phyloP scores from a whole-genome alignment of 1,140 invertebrate genomes.

The Sminthurinus signatus region DNA sequence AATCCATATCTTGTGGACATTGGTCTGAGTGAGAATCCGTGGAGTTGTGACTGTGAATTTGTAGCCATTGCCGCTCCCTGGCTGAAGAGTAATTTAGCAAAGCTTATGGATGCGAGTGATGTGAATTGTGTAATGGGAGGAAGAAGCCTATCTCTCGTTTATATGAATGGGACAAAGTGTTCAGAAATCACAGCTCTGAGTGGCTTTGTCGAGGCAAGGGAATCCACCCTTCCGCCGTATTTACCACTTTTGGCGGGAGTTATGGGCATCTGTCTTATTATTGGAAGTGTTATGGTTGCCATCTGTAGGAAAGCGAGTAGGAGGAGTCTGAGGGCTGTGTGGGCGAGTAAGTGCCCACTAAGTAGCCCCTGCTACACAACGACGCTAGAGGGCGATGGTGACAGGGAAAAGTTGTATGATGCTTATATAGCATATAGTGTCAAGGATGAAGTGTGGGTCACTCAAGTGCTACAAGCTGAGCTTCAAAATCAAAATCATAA shows the following conservation, averaged over 20 bases:
- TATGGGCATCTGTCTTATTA: slow-evolving; percentile 41
- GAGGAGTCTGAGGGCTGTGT: slow-evolving; percentile 45
- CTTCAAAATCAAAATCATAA: slow-evolving; percentile 58
- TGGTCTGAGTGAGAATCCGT: slow-evolving; percentile 46
- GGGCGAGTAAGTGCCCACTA: slow-evolving; percentile 43
- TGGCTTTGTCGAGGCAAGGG: slow-evolving; percentile 38
- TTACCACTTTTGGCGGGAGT: slow-evolving; percentile 41
- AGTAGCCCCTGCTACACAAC: slow-evolving; percentile 37
- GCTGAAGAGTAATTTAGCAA: slow-evolving; percentile 50
- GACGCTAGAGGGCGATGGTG: slow-evolving; percentile 39
- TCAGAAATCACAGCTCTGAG: slow-evolving; percentile 43
- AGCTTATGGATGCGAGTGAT: slow-evolving; percentile 57
- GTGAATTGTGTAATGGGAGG: slow-evolving; percentile 31
- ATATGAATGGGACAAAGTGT: slow-evolving; percentile 43
- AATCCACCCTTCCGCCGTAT: slow-evolving; percentile 40
- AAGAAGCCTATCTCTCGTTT: slow-evolving; percentile 38
- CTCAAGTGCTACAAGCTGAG: slow-evolving; percentile 71
- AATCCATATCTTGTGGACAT: slow-evolving; percentile 46
- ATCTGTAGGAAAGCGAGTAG: slow-evolving; percentile 47
- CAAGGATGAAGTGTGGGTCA: slow-evolving; percentile 81
- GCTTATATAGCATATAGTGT: slow-evolving; percentile 86
- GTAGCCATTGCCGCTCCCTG: slow-evolving; percentile 44
- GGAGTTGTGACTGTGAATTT: slow-evolving; percentile 50
- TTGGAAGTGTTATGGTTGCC: slow-evolving; percentile 42
- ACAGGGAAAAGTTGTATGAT: slow-evolving; percentile 61